Evolutionary conservation across 2,888 invertebrate genomes (phyloP).

Genomic region (Ptychoptera contaminata): DNA sequence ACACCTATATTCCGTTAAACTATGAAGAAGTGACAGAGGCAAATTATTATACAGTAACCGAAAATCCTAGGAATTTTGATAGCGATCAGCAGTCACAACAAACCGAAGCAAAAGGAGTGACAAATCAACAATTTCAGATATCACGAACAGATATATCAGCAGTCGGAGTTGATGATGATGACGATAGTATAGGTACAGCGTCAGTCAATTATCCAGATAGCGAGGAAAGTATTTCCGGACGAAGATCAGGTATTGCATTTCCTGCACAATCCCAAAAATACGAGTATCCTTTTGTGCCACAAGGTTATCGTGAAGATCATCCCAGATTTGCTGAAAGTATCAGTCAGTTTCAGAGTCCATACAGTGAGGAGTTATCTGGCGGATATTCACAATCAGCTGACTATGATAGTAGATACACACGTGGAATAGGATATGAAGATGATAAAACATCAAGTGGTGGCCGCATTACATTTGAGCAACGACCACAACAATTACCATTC

Average conservation of each 20-base stretch:
- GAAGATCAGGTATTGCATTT: constrained; percentile 29
- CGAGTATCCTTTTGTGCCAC: constrained; percentile 27
- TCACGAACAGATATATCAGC: no score
- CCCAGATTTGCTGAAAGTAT: constrained; percentile 22
- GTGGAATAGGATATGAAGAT: constrained; percentile 8
- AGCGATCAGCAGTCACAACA: no score
- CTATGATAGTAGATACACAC: constrained; percentile 21
- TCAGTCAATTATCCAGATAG: background rate
- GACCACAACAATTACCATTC: constrained; percentile 13
- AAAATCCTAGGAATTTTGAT: no score
- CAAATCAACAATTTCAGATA: no score
- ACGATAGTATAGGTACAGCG: no score
- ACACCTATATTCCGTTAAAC: no score
- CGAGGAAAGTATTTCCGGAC: constrained; percentile 22
- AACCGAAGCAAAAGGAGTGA: no score
- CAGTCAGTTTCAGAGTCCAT: constrained; percentile 19
- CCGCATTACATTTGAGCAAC: constrained; percentile 22
- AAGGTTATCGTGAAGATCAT: constrained; percentile 29
- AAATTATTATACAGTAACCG: no score
- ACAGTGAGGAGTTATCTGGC: constrained; percentile 20
- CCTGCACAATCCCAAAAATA: constrained; percentile 26
- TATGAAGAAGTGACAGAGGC: no score
- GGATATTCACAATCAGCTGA: constrained; percentile 5
- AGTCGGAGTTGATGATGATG: no score
- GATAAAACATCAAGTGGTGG: background rate